phyloP scores from a whole-genome alignment of 2,113 vertebrate species.

The Semicossyphus pulcher region DNA sequence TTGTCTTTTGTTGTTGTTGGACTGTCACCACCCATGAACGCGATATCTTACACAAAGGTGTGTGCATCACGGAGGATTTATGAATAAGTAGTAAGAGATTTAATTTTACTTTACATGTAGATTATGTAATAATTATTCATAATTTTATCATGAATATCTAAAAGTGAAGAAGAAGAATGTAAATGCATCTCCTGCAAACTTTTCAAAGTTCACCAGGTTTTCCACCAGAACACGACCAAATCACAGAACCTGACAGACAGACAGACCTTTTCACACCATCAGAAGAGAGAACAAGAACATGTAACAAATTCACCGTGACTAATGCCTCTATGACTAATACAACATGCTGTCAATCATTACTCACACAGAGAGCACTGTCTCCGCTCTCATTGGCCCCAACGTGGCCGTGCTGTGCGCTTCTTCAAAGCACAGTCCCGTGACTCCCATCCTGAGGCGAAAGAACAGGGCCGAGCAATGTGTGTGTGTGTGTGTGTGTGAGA shows the following conservation, averaged over 20 bases:
- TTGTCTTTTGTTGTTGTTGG: conserved; percentile 40
- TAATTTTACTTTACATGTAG: not conserved
- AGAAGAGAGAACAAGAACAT: conserved; percentile 70
- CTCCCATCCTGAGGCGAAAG: conserved; percentile 38
- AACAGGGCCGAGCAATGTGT: conserved; percentile 16
- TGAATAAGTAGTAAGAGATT: not conserved
- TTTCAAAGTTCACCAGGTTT: conserved; percentile 15
- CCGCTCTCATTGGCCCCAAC: conserved; percentile 34
- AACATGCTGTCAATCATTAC: conserved; percentile 76
- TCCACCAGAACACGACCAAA: not conserved
- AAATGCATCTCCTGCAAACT: not conserved
- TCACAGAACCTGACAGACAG: conserved; percentile 40
- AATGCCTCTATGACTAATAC: conserved; percentile 73
- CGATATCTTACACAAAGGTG: no score
- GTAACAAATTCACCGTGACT: conserved; percentile 72
- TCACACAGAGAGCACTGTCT: conserved; percentile 56
- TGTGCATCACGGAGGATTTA: no score
- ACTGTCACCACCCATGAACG: not conserved
- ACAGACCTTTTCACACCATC: conserved; percentile 61
- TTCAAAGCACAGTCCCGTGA: conserved; percentile 65
- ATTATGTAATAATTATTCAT: not conserved
- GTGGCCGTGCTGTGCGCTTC: conserved; percentile 37
- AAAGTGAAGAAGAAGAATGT: no score
- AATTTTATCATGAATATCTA: no score
- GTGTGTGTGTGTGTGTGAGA: not conserved